Base-by-base conservation (phyloP, 30 jellyfish, hydroid and myxozoan genomes). In the Nemopilema nomurai region DNA sequence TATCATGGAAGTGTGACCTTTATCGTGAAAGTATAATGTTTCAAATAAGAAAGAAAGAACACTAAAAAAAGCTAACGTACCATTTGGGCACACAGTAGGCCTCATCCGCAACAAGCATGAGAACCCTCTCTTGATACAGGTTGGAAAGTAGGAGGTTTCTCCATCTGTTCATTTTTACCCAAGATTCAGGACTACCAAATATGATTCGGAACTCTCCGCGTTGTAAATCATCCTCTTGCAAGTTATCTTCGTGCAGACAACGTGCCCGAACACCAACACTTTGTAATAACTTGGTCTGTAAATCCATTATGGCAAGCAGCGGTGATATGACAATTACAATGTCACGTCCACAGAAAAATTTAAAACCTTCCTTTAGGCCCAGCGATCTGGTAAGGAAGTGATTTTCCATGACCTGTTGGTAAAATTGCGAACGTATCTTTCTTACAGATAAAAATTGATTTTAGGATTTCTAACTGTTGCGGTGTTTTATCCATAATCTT, bases 101-200 rank as follows among this genome's bases (percentile, higher is more conserved):
- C 71, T 80, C 89, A 80, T 80, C 89, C 18, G 81, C 89, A 66
- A 80, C 89, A 21, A 80, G 28, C 28, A 68, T 1, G 51, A 80
- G 71, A 9, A 80, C 71, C 30, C 50, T 62, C 67, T 80, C 81
- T 65, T 68, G 71, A 23, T 64, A 80, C 16, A 49, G 28, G 28
- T 64, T 80, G 51, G 89, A 4, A 26, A n/a, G 50, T 28, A 80
- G 82, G 71, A 64, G 67, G 25, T 80, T 68, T 28, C 71, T 17
- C 89, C 89, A 80, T 65, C 67, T 49, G 71, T 51, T 31, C 27
- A n/a, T 9, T 32, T 57, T 20, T 65, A 27, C 29, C 80, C 79
- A 79, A 0, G 29, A 30, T 30, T 79, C 88, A 13, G 80, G 88
- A 19, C 41, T 79, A 19, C 69, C 88, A 62, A 16, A 62, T 17